Percentiles rank a stretch among this genome's conserved stretches.
phyloP scores from a whole-genome alignment of 1,140 invertebrate genomes.

The Drosophila ercepeae region DNA sequence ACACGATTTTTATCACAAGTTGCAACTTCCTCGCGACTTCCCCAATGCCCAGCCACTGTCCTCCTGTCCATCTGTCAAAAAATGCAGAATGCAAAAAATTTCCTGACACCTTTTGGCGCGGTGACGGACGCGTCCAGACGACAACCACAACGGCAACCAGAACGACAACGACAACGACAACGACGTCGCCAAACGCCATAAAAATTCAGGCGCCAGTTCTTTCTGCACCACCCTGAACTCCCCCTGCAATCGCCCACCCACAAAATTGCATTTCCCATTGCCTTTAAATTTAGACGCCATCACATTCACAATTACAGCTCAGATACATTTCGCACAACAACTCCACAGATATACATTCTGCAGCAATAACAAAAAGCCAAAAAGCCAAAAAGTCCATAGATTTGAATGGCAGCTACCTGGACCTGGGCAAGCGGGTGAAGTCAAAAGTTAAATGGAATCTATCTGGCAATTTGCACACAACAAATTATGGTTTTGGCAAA shows the following conservation, averaged over 20 bases:
- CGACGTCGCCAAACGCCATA: slow-evolving; percentile 55
- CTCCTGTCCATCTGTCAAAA: slow-evolving; percentile 66
- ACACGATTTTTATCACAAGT: slow-evolving; percentile 75
- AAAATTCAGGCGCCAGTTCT: slow-evolving; percentile 65
- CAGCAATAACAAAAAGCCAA: slow-evolving; percentile 15
- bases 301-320: slow-evolving; percentile 23
- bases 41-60: neutral
- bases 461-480: slow-evolving; percentile 40
- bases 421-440: slow-evolving; percentile 14
- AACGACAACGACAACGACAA: slow-evolving; percentile 15
- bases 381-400: slow-evolving; percentile 14
- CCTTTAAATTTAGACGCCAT: slow-evolving; percentile 66
- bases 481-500: slow-evolving; percentile 43
- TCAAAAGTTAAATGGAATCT: slow-evolving; percentile 63
- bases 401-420: slow-evolving; percentile 37
- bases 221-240: neutral
- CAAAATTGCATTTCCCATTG: neutral
- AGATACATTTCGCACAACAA: slow-evolving; percentile 30
- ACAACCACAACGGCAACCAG: slow-evolving; percentile 27
- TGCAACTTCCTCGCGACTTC: slow-evolving; percentile 29
- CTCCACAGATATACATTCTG: too few species aligned
- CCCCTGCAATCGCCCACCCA: neutral
- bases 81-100: slow-evolving; percentile 58
- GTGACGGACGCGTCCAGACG: slow-evolving; percentile 68
- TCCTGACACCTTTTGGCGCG: slow-evolving; percentile 68